Evolutionary conservation across 2,797 vertebrate genomes (phyloP).

Genomic region (Microctenopoma lineatum): DNA sequence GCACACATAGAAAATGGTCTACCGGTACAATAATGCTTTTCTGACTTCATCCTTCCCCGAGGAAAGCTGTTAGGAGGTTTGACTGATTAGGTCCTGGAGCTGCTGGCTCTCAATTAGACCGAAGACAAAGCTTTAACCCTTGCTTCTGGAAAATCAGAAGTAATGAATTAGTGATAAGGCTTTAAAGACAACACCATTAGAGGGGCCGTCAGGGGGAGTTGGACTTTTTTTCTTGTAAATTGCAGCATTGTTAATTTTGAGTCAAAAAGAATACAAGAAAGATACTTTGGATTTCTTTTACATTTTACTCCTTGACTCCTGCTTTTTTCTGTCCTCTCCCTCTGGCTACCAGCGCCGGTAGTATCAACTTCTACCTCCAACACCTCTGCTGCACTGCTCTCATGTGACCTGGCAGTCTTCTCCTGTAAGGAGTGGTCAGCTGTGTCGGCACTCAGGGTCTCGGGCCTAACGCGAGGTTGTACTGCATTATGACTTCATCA

Average conservation of each 20-base stretch:
- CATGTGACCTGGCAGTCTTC: conserved; percentile 54
- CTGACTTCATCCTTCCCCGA: conserved; percentile 43
- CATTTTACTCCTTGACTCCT: conserved; percentile 13
- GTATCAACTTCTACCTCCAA: conserved; percentile 46
- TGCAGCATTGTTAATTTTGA: conserved; percentile 52
- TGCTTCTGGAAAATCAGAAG: conserved; percentile 59
- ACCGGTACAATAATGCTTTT: conserved; percentile 50
- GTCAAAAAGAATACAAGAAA: conserved; percentile 38
- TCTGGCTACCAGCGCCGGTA: conserved; percentile 34
- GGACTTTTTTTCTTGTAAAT: conserved; percentile 45
- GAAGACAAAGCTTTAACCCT: conserved; percentile 61
- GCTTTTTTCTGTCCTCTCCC: conserved; percentile 19
- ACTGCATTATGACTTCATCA: conserved; percentile 62
- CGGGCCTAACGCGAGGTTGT: conserved; percentile 45
- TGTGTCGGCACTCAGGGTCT: conserved; percentile 44
- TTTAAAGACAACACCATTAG: conserved; percentile 73
- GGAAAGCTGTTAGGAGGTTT: conserved; percentile 53
- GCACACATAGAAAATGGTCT: conserved; percentile 39
- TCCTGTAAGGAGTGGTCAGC: conserved; percentile 63
- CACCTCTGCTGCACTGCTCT: conserved; percentile 38
- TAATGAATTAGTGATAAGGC: conserved; percentile 75
- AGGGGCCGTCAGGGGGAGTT: conserved; percentile 34
- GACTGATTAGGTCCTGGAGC: conserved; percentile 63
- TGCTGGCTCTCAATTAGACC: conserved; percentile 57
- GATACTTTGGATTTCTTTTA: conserved; percentile 37